Base-by-base conservation (phyloP, 2,797 vertebrate genomes). In the Alosa sapidissima region DNA sequence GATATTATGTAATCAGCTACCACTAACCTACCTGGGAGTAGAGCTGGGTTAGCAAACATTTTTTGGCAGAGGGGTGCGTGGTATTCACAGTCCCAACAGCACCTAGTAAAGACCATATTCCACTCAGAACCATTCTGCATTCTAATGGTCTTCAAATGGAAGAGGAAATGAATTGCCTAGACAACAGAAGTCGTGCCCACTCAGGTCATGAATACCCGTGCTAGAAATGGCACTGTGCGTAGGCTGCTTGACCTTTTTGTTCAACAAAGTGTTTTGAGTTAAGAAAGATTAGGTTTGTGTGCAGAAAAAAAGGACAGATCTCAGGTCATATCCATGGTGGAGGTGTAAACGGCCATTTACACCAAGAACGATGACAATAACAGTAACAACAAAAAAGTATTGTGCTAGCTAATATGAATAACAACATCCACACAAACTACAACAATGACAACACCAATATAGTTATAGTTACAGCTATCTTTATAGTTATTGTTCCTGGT, bases 1-100 rank as follows among this genome's bases (percentile, higher is more conserved):
- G 84, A 65, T 41, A 82, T 85, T 83, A 87, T 54, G 49, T 82
- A 84, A 82, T 72, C 58, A 28, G 72, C 58, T 41, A 72, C 68
- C 13, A 75, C 81, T 81, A 21, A 47, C 16, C 14, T 21, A 78
- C 72, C 41, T 78, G 14, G 41, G 41, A 8, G 72, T 47, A 21
- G 16, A 62, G 6, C 58, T 62, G 58, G 58, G 24, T 62, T 24
- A 24, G 58, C 58, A 9, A 60, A 21, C 58, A 10, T 6, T 60
- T 21, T 24, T 8, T 19, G n/a, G 7, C 58, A 62, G 21, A n/a
- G 58, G 21, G n/a, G 7, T n/a, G 21, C 21, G 55, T 19, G 16
- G 16, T 58, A 21, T 6, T 5, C n/a, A 24, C n/a, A 24, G 58
- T 51, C 49, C 49, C 49, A 51, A 41, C 41, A 41, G 24, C 41